Percentiles rank a stretch among this genome's conserved stretches.
Evolutionary conservation across 2,113 vertebrate genomes (phyloP).

Genomic region (Shinisaurus crocodilurus): DNA sequence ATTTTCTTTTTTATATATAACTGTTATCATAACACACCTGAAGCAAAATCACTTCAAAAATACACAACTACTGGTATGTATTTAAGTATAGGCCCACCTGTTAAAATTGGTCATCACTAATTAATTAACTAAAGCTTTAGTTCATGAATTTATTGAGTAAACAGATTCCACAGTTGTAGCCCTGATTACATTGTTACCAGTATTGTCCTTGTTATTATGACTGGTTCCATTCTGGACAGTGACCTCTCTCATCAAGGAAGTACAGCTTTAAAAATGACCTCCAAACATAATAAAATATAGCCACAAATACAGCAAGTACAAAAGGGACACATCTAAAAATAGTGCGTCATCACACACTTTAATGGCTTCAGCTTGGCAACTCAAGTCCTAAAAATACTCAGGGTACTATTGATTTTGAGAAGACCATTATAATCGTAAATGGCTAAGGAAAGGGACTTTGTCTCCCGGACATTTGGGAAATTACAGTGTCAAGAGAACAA

Average conservation of each 20-base stretch:
- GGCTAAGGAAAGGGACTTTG: neutral
- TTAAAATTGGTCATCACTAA: neutral
- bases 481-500: neutral
- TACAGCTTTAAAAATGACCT: neutral
- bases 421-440: neutral
- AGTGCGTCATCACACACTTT: neutral
- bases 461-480: neutral
- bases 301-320: neutral
- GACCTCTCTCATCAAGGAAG: neutral
- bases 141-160: neutral
- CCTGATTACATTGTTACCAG: neutral
- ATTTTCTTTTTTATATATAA: neutral
- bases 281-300: neutral
- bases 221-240: neutral
- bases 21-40: neutral
- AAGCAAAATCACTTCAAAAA: neutral
- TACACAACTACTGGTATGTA: neutral
- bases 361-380: neutral
- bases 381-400: neutral
- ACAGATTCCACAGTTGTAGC: neutral
- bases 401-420: neutral
- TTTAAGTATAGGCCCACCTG: neutral
- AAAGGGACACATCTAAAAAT: constrained; percentile 16
- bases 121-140: neutral
- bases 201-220: neutral